Evolutionary conservation across 2,888 invertebrate genomes (phyloP).

Genomic region (Rhabditoides inermis): DNA sequence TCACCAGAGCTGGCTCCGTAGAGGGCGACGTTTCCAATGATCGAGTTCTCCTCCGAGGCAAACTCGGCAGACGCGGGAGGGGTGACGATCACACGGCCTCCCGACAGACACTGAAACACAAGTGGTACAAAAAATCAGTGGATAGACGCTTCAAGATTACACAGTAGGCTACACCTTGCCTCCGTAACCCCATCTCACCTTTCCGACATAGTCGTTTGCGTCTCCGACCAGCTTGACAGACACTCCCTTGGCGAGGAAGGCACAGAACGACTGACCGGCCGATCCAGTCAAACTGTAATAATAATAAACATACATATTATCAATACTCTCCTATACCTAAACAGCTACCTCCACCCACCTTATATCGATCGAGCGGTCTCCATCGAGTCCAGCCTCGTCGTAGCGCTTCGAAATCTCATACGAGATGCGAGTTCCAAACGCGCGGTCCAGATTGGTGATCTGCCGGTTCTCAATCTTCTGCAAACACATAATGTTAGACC

Average conservation of each 20-base stretch:
- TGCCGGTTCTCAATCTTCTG: conserved; percentile 66
- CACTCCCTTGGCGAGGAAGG: conserved; percentile 83
- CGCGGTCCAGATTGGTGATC: conserved; percentile 82
- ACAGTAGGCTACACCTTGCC: too few relatives aligned
- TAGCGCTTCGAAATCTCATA: conserved; percentile 62
- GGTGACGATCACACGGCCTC: conserved; percentile 82
- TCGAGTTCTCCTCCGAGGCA: conserved; percentile 85
- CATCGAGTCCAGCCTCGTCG: conserved; percentile 41
- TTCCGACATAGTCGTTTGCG: conserved; percentile 95
- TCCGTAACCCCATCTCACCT: too few relatives aligned
- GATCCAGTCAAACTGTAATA: conserved; percentile 76
- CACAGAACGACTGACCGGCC: conserved; percentile 97
- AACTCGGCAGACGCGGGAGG: conserved; percentile 73
- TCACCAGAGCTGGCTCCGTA: conserved; percentile 88
- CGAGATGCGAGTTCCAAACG: conserved; percentile 85
- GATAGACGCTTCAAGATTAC: too few relatives aligned
- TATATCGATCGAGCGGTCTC: conserved; percentile 65
- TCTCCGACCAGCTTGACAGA: conserved; percentile 86
- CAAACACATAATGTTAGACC: too few relatives aligned
- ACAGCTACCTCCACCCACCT: too few relatives aligned
- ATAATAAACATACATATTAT: too few relatives aligned
- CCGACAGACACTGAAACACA: conserved; percentile 76
- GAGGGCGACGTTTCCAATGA: conserved; percentile 92
- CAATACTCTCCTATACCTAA: too few relatives aligned
- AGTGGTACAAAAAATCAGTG: too few relatives aligned